Percentiles rank a stretch among this genome's conserved stretches.
Evolutionary conservation across 2,888 invertebrate genomes (phyloP).

Genomic region (Parnassius glacialis): DNA sequence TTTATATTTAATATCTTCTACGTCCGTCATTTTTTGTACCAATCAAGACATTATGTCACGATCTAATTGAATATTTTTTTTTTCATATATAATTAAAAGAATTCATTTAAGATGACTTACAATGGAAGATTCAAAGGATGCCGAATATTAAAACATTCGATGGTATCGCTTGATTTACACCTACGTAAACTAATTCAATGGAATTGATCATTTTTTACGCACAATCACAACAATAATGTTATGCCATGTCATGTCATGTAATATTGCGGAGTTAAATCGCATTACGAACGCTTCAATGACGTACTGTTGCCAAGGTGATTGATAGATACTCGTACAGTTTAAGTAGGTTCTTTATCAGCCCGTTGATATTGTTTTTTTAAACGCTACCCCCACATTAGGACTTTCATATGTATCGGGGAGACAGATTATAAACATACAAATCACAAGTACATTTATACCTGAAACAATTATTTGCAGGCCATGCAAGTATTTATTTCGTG

Average conservation of each 20-base stretch:
- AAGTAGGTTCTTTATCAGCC: no score
- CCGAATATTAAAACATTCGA: constrained; percentile 57
- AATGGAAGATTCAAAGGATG: constrained; percentile 51
- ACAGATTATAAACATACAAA: no score
- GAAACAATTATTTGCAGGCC: no score
- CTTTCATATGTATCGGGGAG: no score
- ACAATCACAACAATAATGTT: constrained; percentile 65
- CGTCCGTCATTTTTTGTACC: not conserved
- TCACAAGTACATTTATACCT: no score
- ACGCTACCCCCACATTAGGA: no score
- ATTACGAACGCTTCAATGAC: constrained; percentile 33
- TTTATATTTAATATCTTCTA: no score
- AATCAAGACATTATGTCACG: not conserved
- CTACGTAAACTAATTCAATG: constrained; percentile 57
- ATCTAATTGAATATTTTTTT: not conserved
- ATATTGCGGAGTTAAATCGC: constrained; percentile 16
- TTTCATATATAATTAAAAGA: not conserved
- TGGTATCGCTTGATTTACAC: constrained; percentile 66
- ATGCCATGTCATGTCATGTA: constrained; percentile 61
- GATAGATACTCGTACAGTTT: no score
- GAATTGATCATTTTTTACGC: constrained; percentile 44
- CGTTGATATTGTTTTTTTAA: no score
- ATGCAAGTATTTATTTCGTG: no score
- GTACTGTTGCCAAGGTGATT: constrained; percentile 7
- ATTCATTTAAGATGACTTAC: not conserved